Percentiles rank a stretch among this genome's conserved stretches.
Evolutionary conservation across 2,113 vertebrate species (phyloP).

Genomic region (Psephotus haematonotus): DNA sequence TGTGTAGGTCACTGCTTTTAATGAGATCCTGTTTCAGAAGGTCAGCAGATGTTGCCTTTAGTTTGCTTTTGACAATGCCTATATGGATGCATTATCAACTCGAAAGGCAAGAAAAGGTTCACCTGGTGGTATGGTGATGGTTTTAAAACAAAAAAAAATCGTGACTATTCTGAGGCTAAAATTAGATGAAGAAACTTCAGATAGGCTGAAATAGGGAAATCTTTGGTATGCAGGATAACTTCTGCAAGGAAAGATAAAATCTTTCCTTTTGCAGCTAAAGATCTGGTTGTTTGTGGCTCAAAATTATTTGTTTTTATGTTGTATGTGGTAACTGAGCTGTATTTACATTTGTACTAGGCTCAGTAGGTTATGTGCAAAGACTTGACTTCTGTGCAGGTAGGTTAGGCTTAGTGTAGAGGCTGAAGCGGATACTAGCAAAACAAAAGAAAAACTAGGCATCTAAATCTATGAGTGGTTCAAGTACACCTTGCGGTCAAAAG

Average conservation of each 20-base stretch:
- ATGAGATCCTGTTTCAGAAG: not conserved
- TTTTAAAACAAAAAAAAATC: not conserved
- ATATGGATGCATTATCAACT: accelerated
- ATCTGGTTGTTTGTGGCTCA: not conserved
- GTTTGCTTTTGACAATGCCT: not conserved
- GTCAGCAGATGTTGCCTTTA: not conserved
- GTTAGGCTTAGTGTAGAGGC: not conserved
- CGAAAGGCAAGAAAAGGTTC: not conserved
- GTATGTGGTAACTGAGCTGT: not conserved
- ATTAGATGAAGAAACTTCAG: not conserved
- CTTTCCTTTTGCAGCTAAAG: not conserved
- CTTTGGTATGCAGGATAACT: not conserved
- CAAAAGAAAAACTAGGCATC: not conserved
- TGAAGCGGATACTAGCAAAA: not conserved
- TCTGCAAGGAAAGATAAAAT: not conserved
- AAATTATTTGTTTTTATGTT: not conserved
- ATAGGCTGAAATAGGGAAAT: not conserved
- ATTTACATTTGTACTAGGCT: not conserved
- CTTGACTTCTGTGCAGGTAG: not conserved
- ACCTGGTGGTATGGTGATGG: not conserved
- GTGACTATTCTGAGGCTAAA: not conserved
- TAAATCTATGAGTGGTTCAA: not conserved
- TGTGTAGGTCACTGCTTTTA: accelerated
- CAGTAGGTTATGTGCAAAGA: not conserved
- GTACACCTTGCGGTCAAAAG: not conserved